Evolutionary conservation across 2,797 vertebrate genomes (phyloP).

Genomic region (Cynopterus sphinx): DNA sequence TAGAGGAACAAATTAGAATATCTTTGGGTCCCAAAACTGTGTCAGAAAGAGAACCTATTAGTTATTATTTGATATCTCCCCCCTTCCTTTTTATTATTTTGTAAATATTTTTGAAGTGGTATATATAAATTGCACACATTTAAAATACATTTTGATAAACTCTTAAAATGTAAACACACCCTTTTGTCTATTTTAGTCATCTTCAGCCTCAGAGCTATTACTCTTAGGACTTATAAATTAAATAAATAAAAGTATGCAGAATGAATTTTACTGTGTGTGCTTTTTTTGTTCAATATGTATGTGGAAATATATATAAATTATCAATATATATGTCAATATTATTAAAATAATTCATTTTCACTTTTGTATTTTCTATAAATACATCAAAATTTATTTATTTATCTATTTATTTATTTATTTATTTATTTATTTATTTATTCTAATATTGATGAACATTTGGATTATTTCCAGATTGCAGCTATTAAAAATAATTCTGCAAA

Average conservation of each 20-base stretch:
- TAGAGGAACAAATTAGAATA: background rate
- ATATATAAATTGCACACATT: background rate
- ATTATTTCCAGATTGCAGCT: background rate
- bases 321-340: background rate
- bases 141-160: background rate
- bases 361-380: background rate
- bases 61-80: background rate
- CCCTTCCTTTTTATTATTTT: background rate
- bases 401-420: background rate
- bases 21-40: background rate
- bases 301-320: background rate
- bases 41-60: background rate
- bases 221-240: background rate
- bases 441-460: background rate
- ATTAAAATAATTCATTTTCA: background rate
- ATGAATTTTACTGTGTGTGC: background rate
- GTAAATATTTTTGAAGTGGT: background rate
- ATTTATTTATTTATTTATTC: background rate
- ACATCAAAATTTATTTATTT: background rate
- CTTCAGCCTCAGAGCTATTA: background rate
- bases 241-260: background rate
- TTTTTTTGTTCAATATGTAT: background rate
- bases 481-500: background rate
- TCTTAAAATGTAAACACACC: background rate
- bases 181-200: background rate